These are phyloP conservation scores for Oreotrochilus melanogaster DNA, from an alignment of 2,113 vertebrate species.

Conservation along the genomic window DNA sequence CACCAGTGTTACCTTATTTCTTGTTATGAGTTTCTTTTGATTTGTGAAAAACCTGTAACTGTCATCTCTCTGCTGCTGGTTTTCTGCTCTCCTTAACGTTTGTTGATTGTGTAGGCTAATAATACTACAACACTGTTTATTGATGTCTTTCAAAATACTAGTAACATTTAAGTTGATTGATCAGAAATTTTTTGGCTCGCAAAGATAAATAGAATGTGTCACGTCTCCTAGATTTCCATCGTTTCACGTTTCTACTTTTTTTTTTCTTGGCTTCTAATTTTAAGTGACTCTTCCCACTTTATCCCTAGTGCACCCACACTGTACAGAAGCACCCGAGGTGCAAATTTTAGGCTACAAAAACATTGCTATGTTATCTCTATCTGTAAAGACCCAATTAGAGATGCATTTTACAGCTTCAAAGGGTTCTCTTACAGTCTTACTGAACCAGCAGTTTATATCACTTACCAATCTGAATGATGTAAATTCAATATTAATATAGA, in stretches of 20 bases:
- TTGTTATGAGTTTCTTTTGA: not conserved
- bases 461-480: not conserved
- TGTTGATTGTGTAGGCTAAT: not conserved
- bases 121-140: not conserved
- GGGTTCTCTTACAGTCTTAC: not conserved
- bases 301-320: not conserved
- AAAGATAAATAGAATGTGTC: not conserved
- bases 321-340: not conserved
- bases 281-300: not conserved
- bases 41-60: not conserved
- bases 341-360: not conserved
- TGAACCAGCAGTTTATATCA: not conserved
- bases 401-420: slow-evolving; percentile 8
- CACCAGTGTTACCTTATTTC: not conserved
- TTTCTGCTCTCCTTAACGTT: not conserved
- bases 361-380: not conserved
- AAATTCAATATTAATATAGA: not conserved
- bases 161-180: not conserved
- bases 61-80: not conserved
- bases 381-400: not conserved
- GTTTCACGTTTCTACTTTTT: not conserved
- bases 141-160: not conserved
- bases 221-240: not conserved
- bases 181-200: not conserved
- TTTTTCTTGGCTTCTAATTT: not conserved